Evolutionary conservation across 2,888 invertebrate genomes (phyloP), one percentile per base, ranked within the genome.

Genomic region (Bellardia bayeri): DNA sequence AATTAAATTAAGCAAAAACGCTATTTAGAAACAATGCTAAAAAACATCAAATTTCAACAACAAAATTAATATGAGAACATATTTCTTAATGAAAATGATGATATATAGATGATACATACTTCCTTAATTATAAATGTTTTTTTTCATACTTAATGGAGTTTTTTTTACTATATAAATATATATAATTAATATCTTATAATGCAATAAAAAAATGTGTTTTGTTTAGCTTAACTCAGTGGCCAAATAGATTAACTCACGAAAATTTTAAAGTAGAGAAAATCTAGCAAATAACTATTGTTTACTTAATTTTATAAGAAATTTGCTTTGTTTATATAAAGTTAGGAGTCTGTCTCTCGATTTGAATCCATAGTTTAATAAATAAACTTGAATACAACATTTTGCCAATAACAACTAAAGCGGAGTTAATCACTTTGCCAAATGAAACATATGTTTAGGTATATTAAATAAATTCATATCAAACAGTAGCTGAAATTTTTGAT

Each of bases 61-160:
- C 9, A 66, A n/a, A 23, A 42, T 40, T 37, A 64, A 64, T 30
- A 64, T 3, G 11, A 64, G 13, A 64, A 16, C 58, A 30, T 11
- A 58, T 58, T 58, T 58, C 58, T 58, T 58, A 58, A 58, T 30
- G 16, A 56, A 23, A 54, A 64, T 64, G 64, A 64, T 64, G 64
- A 64, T n/a, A 51, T 64, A 42, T 45, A 23, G 23, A 23, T 23
- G 23, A 23, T 23, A 16, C 66, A 23, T 23, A 16, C 66, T 66
- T 66, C 66, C 66, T 66, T 66, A 66, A 66, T 45, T 45, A 66
- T 45, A 16, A 23, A 66, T 45, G 13, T 66, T 45, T 66, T 66
- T 66, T n/a, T 51, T 51, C 51, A 63, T 13, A 45, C 30, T 66
- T 58, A 58, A 58, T 58, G 30, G 30, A n/a, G n/a, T 40, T 64